Evolutionary conservation across 2,888 invertebrate genomes (phyloP).

Genomic region (Seladonia tumulorum): DNA sequence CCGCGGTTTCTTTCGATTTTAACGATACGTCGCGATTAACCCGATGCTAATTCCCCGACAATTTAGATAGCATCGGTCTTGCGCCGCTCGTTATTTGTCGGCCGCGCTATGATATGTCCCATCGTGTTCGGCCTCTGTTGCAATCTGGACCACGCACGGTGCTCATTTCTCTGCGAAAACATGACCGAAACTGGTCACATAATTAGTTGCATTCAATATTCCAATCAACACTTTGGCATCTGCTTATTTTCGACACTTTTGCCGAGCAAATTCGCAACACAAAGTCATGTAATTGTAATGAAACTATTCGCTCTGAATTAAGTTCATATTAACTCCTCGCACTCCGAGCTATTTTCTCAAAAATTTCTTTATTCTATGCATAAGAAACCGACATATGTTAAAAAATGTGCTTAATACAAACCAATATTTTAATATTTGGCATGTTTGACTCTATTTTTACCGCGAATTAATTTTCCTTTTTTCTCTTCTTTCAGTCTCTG

Average conservation of each 20-base stretch:
- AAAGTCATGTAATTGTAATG: too few species aligned
- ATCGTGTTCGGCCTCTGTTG: background rate
- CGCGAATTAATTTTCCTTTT: too few species aligned
- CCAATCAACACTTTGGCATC: background rate
- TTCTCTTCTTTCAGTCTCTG: background rate
- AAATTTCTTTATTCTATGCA: too few species aligned
- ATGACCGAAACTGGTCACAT: background rate
- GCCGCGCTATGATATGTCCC: background rate
- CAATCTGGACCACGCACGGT: background rate
- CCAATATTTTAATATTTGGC: too few species aligned
- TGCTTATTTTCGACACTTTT: too few species aligned
- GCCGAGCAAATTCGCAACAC: background rate
- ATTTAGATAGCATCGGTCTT: constrained; percentile 3
- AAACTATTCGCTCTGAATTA: too few species aligned
- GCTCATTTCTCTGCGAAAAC: background rate
- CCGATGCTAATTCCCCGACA: constrained; percentile 45
- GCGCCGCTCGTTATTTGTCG: constrained; percentile 9
- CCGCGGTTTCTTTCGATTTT: constrained; percentile 25
- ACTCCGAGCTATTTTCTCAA: too few species aligned
- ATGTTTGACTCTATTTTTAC: too few species aligned
- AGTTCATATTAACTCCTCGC: too few species aligned
- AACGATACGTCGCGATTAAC: constrained; percentile 27
- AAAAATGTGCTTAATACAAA: too few species aligned
- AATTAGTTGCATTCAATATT: background rate
- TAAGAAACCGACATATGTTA: too few species aligned